Conservation (phyloP, 1,140 invertebrate genomes). For the Drosophila malerkotliana region DNA sequence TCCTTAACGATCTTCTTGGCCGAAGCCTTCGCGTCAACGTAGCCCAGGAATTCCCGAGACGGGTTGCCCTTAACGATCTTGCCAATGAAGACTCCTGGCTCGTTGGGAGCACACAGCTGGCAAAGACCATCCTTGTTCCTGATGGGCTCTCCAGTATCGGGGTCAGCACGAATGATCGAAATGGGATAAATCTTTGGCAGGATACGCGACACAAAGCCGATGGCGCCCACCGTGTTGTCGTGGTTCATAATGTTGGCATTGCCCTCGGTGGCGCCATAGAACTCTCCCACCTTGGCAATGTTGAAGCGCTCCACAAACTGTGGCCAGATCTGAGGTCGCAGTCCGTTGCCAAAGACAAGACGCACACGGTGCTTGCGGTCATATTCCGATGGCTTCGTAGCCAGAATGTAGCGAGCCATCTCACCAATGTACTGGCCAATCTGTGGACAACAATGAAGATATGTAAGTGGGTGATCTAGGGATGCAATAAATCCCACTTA, state of each 20-base stretch:
- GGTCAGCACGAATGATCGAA: constrained; percentile 94
- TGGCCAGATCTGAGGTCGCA: constrained; percentile 97
- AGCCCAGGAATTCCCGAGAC: constrained; percentile 93
- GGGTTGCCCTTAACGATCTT: constrained; percentile 95
- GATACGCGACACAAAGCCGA: constrained; percentile 97
- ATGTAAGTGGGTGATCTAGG: neutral
- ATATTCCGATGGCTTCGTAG: constrained; percentile 90
- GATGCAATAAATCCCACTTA: constrained; percentile 85
- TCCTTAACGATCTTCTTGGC: constrained; percentile 95
- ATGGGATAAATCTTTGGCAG: constrained; percentile 93
- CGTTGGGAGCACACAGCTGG: constrained; percentile 89
- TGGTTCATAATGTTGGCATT: constrained; percentile 98
- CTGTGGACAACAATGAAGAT: constrained; percentile 38
- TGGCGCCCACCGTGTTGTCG: constrained; percentile 95
- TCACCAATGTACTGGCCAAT: constrained; percentile 97
- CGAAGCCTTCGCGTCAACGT: constrained; percentile 96
- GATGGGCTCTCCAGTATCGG: constrained; percentile 92
- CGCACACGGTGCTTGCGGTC: constrained; percentile 93
- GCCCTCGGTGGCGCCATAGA: constrained; percentile 99
- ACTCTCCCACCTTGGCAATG: constrained; percentile 93
- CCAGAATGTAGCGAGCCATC: constrained; percentile 98
- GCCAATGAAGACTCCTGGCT: constrained; percentile 98
- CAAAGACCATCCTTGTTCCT: constrained; percentile 92
- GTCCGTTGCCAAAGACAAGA: constrained; percentile 97
- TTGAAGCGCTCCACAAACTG: constrained; percentile 96